Conservation (phyloP, 2,797 vertebrate species). For the Gallinago stenura region DNA sequence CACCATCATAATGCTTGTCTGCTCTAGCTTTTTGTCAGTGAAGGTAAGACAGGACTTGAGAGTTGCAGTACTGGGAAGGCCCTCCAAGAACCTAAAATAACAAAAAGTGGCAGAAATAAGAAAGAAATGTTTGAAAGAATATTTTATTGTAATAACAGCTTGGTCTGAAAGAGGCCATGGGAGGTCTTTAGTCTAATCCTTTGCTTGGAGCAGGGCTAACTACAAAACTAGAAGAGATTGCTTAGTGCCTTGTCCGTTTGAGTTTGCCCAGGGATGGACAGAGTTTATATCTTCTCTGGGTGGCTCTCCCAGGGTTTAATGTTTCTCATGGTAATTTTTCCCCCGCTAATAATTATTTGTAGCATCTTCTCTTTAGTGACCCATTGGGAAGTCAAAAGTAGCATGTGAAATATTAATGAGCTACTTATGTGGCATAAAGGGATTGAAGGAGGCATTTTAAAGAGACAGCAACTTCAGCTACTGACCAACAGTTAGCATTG, state of each 20-base stretch:
- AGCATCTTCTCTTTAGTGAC: accelerated
- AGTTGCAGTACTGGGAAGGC: not conserved
- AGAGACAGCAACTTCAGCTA: not conserved
- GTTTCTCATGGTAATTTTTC: not conserved
- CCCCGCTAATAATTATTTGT: not conserved
- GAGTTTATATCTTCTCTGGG: not conserved
- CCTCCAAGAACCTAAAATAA: not conserved
- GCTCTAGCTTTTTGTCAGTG: not conserved
- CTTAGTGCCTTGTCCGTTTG: not conserved
- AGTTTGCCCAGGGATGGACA: not conserved
- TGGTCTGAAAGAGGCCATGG: not conserved
- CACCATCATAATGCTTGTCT: not conserved
- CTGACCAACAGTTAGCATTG: not conserved
- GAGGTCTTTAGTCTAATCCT: not conserved
- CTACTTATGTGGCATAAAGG: not conserved
- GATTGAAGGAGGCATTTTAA: not conserved
- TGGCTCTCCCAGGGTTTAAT: not conserved
- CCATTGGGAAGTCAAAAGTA: not conserved
- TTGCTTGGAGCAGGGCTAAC: not conserved
- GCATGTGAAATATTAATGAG: not conserved
- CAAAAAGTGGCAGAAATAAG: not conserved
- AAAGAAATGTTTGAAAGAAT: not conserved
- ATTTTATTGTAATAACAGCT: not conserved
- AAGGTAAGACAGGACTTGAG: not conserved
- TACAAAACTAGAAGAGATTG: not conserved